Evolutionary conservation across 1,140 invertebrate genomes (phyloP), one percentile per base, ranked within the genome.

Genomic region (Conus ventricosus): DNA sequence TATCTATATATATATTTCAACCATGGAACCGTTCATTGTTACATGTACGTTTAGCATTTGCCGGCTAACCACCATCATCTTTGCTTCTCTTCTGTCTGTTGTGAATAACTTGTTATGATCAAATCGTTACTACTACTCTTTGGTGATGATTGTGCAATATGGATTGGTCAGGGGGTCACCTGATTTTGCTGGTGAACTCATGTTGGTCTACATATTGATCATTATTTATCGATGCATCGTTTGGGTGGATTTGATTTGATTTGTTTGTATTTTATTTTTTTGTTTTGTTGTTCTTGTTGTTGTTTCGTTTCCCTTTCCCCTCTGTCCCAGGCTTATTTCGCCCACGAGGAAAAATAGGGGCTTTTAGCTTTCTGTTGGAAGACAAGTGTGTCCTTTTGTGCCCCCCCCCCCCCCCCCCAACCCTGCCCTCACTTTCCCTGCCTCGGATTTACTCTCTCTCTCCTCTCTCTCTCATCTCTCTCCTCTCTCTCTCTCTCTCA

Each of bases 151-250:
- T 63, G 60, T 71, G 67, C 67, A 71, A 71, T 71, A 71, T 71
- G 39, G 39, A 83, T 57, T 39, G n/a, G 55, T 83, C 11, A n/a
- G 25, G 60, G 27, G 20, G 60, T 67, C 84, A 27, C 84, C n/a
- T n/a, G 17, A 20, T 20, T 23, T 71, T n/a, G 23, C 23, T 23
- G 11, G 67, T 71, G 67, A 6, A 4, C 67, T 71, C 67, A 5
- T 81, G 39, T 81, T 81, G 80, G 13, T 81, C 53, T 53, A 81
- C 51, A 81, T 81, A 54, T 81, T 51, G 27, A 25, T 51, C 78
- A 84, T 57, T 67, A 84, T 84, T 84, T 84, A 81, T 81, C 51
- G 23, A 81, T 81, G 39, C 80, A 81, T 81, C 54, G 51, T 54
- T 20, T 63, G 1, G 10, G 60, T 11, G 60, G 60, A 63, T 63